phyloP scores from a whole-genome alignment of 2,113 vertebrate species.

The Bufo gargarizans region DNA sequence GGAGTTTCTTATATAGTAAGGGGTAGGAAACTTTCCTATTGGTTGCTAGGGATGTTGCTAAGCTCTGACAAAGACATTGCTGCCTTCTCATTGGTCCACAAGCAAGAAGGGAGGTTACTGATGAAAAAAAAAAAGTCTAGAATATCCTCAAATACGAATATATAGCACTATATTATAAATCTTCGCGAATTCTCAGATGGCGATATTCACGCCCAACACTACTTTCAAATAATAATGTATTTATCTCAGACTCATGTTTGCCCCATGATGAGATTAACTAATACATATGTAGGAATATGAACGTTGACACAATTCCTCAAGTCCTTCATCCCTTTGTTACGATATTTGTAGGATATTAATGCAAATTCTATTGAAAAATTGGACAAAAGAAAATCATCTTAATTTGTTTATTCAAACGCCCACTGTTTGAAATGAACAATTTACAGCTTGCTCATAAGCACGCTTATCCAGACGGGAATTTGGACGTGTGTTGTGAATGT shows the following conservation, averaged over 20 bases:
- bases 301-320: neutral
- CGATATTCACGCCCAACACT: no score
- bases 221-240: neutral
- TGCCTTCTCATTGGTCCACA: no score
- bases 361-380: neutral
- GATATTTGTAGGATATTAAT: neutral
- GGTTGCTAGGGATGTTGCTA: no score
- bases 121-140: no score
- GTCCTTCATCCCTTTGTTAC: neutral
- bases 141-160: no score
- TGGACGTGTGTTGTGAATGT: neutral
- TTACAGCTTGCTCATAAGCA: neutral
- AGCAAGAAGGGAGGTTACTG: no score
- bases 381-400: neutral
- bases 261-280: neutral
- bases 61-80: no score
- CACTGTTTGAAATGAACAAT: slow-evolving; percentile 13
- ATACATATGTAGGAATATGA: neutral
- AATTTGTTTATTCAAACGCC: neutral
- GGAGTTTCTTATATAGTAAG: no score
- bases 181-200: no score
- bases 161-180: no score
- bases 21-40: no score
- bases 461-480: neutral
- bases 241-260: neutral